phyloP scores from a whole-genome alignment of 2,888 invertebrate genomes.

The Tribolium freemani region DNA sequence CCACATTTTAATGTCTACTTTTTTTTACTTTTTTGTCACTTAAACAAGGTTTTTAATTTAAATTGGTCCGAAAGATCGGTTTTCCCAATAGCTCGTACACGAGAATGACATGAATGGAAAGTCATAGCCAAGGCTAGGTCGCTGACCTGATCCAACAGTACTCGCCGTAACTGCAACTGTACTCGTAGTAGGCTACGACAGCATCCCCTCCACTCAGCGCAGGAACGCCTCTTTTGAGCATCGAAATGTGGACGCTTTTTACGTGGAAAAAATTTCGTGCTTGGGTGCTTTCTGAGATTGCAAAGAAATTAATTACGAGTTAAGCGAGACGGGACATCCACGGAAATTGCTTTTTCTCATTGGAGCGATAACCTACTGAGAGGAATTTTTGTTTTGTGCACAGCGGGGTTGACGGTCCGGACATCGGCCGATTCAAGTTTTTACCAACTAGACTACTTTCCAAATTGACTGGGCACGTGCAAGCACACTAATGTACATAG shows the following conservation, averaged over 20 bases:
- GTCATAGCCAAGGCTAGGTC: conserved; percentile 68
- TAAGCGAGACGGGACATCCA: background rate
- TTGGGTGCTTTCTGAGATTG: background rate
- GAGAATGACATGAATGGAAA: conserved; percentile 63
- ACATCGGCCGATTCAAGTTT: background rate
- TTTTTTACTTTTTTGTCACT: too few species aligned
- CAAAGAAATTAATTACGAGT: conserved; percentile 16
- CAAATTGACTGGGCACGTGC: background rate
- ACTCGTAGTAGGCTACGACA: conserved; percentile 52
- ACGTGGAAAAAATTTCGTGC: background rate
- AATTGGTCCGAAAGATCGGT: background rate
- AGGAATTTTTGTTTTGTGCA: background rate
- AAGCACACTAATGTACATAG: background rate
- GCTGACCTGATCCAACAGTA: conserved; percentile 67
- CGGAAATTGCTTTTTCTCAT: background rate
- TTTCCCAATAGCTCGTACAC: background rate
- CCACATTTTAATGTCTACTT: too few species aligned
- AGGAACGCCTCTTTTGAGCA: conserved; percentile 12
- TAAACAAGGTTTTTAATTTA: too few species aligned
- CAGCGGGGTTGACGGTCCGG: background rate
- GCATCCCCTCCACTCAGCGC: conserved; percentile 20
- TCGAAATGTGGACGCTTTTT: too few species aligned
- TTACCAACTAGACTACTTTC: background rate
- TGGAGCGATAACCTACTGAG: conserved; percentile 5
- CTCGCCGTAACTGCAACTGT: conserved; percentile 62